Evolutionary conservation across 2,113 vertebrate species (phyloP).

Genomic region (Hassar affinis): DNA sequence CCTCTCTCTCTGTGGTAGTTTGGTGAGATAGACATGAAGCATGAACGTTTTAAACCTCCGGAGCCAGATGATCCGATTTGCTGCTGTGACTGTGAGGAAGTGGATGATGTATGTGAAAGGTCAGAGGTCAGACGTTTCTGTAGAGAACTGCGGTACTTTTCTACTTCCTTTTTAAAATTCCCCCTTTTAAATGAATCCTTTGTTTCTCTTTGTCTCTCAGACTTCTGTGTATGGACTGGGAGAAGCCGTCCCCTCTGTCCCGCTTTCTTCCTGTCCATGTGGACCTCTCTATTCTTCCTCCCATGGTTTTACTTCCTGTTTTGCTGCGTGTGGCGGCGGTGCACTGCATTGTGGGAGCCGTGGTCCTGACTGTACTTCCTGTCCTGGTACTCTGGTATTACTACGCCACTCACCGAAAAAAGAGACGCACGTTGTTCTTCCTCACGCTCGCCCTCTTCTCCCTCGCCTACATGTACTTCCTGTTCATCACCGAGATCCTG

Average conservation of each 20-base stretch:
- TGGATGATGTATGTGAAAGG: slow-evolving; percentile 70
- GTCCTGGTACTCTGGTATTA: slow-evolving; percentile 91
- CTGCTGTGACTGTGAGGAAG: slow-evolving; percentile 70
- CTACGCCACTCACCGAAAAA: slow-evolving; percentile 89
- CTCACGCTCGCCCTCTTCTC: slow-evolving; percentile 93
- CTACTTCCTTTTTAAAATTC: not conserved
- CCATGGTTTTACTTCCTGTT: slow-evolving; percentile 83
- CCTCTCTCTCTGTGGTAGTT: not conserved
- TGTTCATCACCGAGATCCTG: slow-evolving; percentile 85
- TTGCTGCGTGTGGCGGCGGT: slow-evolving; percentile 85
- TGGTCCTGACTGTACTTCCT: slow-evolving; percentile 80
- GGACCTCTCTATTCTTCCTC: slow-evolving; percentile 86
- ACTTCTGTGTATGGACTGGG: slow-evolving; percentile 35
- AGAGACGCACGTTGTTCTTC: slow-evolving; percentile 89
- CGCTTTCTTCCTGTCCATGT: slow-evolving; percentile 69
- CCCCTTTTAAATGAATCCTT: not conserved
- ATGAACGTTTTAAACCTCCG: slow-evolving; percentile 70
- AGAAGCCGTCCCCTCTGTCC: slow-evolving; percentile 37
- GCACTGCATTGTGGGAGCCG: slow-evolving; percentile 81
- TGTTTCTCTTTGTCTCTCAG: slow-evolving; percentile 6
- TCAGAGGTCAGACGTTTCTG: slow-evolving; percentile 37
- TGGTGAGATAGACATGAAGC: slow-evolving; percentile 58
- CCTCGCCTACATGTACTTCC: slow-evolving; percentile 90
- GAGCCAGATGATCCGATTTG: slow-evolving; percentile 70
- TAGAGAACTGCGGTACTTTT: not conserved